Percentiles rank a stretch among this genome's conserved stretches.
Conservation (phyloP, 37 sponge, comb jelly and placozoan genomes). For the Sycon ciliatum region DNA sequence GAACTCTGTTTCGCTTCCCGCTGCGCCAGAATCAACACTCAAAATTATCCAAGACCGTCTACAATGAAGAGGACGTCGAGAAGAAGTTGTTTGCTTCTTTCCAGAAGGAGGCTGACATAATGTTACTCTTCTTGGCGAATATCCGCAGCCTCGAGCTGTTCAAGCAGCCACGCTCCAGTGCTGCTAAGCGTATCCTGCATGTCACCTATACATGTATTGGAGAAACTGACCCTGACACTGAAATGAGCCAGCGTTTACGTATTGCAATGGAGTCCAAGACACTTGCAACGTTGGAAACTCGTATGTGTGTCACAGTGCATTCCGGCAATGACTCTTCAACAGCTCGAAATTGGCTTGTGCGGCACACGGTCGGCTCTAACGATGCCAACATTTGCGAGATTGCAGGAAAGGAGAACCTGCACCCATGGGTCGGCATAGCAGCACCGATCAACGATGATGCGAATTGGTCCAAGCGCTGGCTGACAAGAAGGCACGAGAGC, state of each 20-base stretch:
- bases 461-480: slow-evolving; percentile 19
- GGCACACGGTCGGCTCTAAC: slow-evolving; percentile 16
- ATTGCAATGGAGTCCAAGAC: too few relatives aligned
- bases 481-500: slow-evolving; percentile 9
- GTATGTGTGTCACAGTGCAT: too few relatives aligned
- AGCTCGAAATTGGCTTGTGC: slow-evolving; percentile 36
- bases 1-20: slow-evolving; percentile 67
- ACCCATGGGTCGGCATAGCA: slow-evolving; percentile 54
- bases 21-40: slow-evolving; percentile 18
- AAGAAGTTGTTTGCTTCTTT: slow-evolving; percentile 37
- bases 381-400: slow-evolving; percentile 1
- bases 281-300: too few relatives aligned
- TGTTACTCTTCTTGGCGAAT: slow-evolving; percentile 33
- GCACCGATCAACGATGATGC: neutral
- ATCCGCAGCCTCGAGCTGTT: slow-evolving; percentile 22
- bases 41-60: neutral
- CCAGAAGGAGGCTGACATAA: slow-evolving; percentile 26
- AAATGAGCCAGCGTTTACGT: too few relatives aligned
- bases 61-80: neutral
- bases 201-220: too few relatives aligned
- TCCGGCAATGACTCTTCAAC: neutral
- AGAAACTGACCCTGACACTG: too few relatives aligned
- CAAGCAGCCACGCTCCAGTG: neutral
- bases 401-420: neutral
- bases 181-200: neutral